phyloP scores from a whole-genome alignment of 2,888 invertebrate genomes.

The Megalurothrips usitatus region DNA sequence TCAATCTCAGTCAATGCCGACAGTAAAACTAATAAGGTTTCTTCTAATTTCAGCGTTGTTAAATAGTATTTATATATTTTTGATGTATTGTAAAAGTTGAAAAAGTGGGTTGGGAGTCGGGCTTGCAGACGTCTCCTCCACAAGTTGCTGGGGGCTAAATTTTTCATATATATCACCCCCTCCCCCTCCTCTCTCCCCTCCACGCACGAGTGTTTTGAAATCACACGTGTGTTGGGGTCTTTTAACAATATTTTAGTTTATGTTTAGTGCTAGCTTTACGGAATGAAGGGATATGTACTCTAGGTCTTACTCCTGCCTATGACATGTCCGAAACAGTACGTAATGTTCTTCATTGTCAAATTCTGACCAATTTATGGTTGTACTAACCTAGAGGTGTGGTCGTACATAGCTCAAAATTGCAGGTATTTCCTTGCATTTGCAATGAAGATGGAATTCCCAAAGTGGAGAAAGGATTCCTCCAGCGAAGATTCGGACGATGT shows the following conservation, averaged over 20 bases:
- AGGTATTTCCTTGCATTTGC: not conserved
- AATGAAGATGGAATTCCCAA: not conserved
- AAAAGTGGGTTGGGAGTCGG: not conserved
- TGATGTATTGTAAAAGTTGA: not conserved
- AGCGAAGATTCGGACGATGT: slow-evolving; percentile 2
- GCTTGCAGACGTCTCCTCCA: not conserved
- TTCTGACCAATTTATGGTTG: not conserved
- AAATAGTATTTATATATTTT: not conserved
- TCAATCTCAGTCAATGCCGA: not conserved
- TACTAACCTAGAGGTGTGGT: not conserved
- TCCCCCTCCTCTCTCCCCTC: not conserved
- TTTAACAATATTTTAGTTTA: not conserved
- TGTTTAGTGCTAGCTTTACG: not conserved
- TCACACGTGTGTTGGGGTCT: not conserved
- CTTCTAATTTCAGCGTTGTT: not conserved
- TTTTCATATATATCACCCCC: not conserved
- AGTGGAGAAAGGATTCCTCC: not conserved
- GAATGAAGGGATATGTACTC: not conserved
- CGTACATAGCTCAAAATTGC: not conserved
- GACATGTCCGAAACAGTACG: not conserved
- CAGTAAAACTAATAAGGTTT: not conserved
- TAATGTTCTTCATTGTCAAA: not conserved
- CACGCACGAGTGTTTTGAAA: not conserved
- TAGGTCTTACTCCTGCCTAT: not conserved
- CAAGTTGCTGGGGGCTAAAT: not conserved